phyloP scores from a whole-genome alignment of 2,888 invertebrate genomes.

The Dolichopus griseipennis region DNA sequence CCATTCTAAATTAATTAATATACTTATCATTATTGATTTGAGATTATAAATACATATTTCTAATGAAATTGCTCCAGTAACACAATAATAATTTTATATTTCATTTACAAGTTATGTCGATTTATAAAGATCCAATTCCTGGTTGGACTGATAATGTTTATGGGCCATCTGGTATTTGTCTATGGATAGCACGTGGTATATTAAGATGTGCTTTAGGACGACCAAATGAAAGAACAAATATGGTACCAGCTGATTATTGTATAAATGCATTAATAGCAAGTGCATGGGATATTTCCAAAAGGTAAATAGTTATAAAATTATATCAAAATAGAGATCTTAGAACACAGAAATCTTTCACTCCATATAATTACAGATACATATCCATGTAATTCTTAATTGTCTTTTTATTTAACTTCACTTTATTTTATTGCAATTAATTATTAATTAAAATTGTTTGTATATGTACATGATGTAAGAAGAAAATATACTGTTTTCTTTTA shows the following conservation, averaged over 20 bases:
- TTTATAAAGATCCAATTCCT: conserved; percentile 44
- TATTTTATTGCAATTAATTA: too few relatives aligned
- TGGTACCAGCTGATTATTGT: conserved; percentile 44
- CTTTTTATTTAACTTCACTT: too few relatives aligned
- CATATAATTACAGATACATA: background rate
- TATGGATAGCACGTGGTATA: conserved; percentile 41
- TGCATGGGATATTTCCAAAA: conserved; percentile 42
- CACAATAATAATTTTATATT: background rate
- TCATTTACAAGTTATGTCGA: conserved; percentile 37
- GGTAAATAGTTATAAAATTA: conserved; percentile 28
- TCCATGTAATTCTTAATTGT: too few relatives aligned
- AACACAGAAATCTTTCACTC: background rate
- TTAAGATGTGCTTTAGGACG: conserved; percentile 42
- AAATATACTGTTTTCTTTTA: too few relatives aligned
- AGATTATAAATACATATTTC: too few relatives aligned
- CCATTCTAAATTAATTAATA: too few relatives aligned
- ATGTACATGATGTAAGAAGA: too few relatives aligned
- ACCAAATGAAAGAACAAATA: conserved; percentile 37
- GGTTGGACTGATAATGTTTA: conserved; percentile 45
- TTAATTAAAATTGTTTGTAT: too few relatives aligned
- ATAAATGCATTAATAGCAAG: conserved; percentile 44
- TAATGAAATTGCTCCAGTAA: too few relatives aligned
- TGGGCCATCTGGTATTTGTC: conserved; percentile 43
- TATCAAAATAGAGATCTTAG: background rate
- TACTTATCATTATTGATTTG: too few relatives aligned